A percentile compares a stretch with the other conserved stretches of the same genome.
These are phyloP conservation scores for Ostrea edulis DNA, from an alignment of 1,140 invertebrate species.

Conservation along the genomic window DNA sequence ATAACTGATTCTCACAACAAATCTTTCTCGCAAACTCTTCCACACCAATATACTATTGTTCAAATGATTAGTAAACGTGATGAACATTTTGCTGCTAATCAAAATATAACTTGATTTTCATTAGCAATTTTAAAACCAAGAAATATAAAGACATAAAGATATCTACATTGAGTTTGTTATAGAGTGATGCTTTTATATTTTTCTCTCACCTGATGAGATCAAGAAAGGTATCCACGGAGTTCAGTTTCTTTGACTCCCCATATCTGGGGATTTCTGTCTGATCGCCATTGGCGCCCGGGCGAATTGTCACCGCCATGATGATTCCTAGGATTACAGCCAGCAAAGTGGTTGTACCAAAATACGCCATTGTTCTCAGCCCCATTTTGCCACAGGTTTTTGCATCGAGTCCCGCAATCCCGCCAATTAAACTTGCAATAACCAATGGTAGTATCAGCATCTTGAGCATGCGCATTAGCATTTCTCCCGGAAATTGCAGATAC, in stretches of 20 bases:
- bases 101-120: too few relatives aligned
- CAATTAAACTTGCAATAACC: constrained; percentile 79
- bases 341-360: constrained; percentile 94
- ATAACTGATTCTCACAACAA: too few relatives aligned
- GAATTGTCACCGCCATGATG: constrained; percentile 74
- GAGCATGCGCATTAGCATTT: constrained; percentile 81
- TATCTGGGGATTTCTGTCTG: constrained; percentile 67
- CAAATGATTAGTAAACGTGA: too few relatives aligned
- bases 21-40: too few relatives aligned
- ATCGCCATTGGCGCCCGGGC: constrained; percentile 78
- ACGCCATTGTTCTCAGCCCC: constrained; percentile 87
- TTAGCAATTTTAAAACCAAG: too few relatives aligned
- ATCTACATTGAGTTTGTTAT: too few relatives aligned
- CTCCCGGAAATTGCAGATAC: constrained; percentile 80
- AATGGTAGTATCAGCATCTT: constrained; percentile 81
- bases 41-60: too few relatives aligned
- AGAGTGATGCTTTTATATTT: not conserved
- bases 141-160: too few relatives aligned
- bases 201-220: constrained; percentile 74
- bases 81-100: too few relatives aligned
- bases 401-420: constrained; percentile 77
- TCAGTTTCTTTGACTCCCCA: constrained; percentile 66
- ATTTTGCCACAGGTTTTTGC: constrained; percentile 77
- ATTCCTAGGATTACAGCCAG: constrained; percentile 75
- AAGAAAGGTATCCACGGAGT: constrained; percentile 74